phyloP scores from a whole-genome alignment of 2,888 invertebrate genomes.

The Parapristionchus giblindavisi region DNA sequence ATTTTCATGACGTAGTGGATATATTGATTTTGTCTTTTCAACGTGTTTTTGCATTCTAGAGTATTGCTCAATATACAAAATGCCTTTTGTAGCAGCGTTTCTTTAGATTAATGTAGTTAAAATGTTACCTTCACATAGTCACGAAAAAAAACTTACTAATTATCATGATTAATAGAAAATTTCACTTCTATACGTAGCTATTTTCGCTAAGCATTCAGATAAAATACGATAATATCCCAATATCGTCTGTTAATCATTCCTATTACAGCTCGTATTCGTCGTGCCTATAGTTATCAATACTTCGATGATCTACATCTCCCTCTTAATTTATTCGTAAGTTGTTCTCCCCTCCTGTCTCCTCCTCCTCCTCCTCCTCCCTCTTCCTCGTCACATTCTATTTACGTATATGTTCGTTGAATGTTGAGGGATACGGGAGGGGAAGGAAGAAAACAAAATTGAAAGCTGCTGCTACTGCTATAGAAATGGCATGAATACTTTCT shows the following conservation, averaged over 20 bases:
- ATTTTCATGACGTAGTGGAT: no score
- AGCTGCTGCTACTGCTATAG: neutral
- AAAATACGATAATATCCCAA: neutral
- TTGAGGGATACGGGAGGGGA: neutral
- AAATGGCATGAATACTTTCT: neutral
- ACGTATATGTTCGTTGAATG: constrained; percentile 18
- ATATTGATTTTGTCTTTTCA: no score
- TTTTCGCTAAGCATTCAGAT: no score
- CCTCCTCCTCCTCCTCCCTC: neutral
- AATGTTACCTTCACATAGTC: no score
- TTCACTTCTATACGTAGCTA: no score
- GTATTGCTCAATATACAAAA: no score
- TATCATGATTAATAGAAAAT: no score
- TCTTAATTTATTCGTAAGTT: constrained; percentile 9
- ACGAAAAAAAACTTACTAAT: no score
- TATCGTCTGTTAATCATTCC: neutral
- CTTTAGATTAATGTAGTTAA: no score
- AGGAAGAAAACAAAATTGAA: neutral
- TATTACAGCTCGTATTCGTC: constrained; percentile 28
- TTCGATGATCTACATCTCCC: constrained; percentile 15
- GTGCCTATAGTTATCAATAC: constrained; percentile 22
- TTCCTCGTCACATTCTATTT: neutral
- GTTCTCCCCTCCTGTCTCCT: neutral
- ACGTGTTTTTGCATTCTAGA: no score
- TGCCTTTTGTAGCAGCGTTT: no score